Percentiles rank a stretch among this genome's conserved stretches.
phyloP scores from a whole-genome alignment of 1,140 invertebrate species.

The Drosophila bocki region DNA sequence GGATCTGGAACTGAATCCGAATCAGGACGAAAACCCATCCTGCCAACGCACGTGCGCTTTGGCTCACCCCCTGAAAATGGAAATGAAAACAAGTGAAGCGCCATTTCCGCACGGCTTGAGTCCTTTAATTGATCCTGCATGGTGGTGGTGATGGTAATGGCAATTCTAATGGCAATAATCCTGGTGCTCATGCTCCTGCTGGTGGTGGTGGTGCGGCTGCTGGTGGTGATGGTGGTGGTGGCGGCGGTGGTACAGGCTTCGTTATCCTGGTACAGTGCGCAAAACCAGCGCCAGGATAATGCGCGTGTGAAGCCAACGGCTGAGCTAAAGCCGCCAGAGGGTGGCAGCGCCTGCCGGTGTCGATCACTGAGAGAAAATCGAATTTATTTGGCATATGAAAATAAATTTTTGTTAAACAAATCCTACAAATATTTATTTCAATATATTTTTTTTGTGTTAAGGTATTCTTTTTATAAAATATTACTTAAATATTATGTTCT shows the following conservation, averaged over 20 bases:
- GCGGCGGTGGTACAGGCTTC: conserved; percentile 26
- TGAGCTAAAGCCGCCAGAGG: conserved; percentile 50
- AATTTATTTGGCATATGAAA: background rate
- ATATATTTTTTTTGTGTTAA: no score
- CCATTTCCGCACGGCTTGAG: conserved; percentile 68
- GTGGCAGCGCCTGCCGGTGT: conserved; percentile 48
- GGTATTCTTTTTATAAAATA: background rate
- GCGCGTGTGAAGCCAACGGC: conserved; percentile 73
- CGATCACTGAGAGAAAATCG: conserved; percentile 6
- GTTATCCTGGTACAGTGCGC: conserved; percentile 72
- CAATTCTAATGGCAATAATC: conserved; percentile 34
- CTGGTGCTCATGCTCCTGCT: conserved; percentile 19
- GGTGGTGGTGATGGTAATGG: conserved; percentile 40
- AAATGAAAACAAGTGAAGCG: conserved; percentile 80
- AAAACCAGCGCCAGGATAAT: conserved; percentile 62
- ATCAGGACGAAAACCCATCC: conserved; percentile 12
- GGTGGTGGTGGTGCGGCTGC: conserved; percentile 33
- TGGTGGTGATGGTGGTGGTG: conserved; percentile 19
- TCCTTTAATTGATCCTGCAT: conserved; percentile 68
- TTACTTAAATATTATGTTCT: background rate
- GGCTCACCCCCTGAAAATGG: conserved; percentile 45
- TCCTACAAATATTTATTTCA: no score
- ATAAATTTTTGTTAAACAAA: background rate
- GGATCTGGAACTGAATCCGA: conserved; percentile 14
- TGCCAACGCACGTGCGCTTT: conserved; percentile 64